phyloP scores from a whole-genome alignment of 2,888 invertebrate species.

The Cylindroiulus punctatus region DNA sequence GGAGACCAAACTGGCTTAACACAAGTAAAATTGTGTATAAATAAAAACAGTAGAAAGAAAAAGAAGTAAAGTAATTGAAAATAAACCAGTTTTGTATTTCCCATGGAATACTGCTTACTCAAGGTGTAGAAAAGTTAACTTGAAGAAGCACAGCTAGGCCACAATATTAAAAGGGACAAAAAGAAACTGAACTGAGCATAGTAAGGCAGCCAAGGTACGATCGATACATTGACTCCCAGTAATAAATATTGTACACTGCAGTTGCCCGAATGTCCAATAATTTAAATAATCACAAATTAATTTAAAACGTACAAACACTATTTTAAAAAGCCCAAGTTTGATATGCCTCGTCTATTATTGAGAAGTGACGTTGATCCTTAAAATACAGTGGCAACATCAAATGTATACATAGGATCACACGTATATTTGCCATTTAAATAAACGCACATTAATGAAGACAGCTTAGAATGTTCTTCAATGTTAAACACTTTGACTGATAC shows the following conservation, averaged over 20 bases:
- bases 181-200: not conserved
- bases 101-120: not conserved
- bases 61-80: not conserved
- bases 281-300: not conserved
- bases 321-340: not conserved
- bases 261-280: not conserved
- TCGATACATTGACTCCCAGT: not conserved
- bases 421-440: not conserved
- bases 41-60: not conserved
- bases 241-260: not conserved
- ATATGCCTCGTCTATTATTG: slow-evolving; percentile 5
- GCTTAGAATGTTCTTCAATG: not conserved
- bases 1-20: not conserved
- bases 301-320: not conserved
- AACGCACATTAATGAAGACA: not conserved
- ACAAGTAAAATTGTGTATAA: not conserved
- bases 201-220: not conserved
- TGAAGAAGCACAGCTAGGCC: not conserved
- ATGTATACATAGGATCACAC: not conserved
- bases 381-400: not conserved
- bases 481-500: too few species aligned
- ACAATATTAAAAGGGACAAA: not conserved
- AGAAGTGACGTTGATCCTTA: not conserved
- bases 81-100: not conserved
- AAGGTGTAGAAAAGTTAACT: not conserved